phyloP scores from a whole-genome alignment of 2,113 vertebrate genomes.

The Tachysurus fulvidraco region DNA sequence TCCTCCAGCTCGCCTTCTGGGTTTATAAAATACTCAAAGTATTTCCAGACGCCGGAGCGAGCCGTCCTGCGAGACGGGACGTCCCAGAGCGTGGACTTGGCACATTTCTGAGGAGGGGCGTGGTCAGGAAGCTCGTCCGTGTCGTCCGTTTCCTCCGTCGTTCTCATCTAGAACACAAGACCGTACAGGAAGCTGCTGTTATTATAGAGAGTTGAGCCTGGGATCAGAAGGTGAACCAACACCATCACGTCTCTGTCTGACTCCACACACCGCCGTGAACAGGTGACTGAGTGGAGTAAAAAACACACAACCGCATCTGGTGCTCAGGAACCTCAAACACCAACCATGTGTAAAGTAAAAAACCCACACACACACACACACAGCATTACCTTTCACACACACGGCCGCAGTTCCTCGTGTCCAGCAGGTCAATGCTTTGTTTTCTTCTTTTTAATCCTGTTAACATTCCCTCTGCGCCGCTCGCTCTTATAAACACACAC shows the following conservation, averaged over 20 bases:
- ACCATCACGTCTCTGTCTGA: not conserved
- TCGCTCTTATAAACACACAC: not conserved
- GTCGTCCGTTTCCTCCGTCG: constrained; percentile 9
- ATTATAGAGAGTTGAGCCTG: not conserved
- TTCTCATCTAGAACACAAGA: not conserved
- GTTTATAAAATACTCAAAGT: constrained; percentile 43
- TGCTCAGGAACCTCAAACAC: not conserved
- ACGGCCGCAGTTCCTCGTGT: not conserved
- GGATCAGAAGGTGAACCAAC: not conserved
- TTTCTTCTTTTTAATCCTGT: not conserved
- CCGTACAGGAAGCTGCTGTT: not conserved
- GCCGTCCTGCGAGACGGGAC: not conserved
- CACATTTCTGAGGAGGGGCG: constrained; percentile 18
- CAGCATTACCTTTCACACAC: constrained; percentile 3
- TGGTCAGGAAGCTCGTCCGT: not conserved
- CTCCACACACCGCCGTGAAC: not conserved
- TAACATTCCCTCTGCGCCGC: not conserved
- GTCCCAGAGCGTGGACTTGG: not conserved
- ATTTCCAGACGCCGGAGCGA: constrained; percentile 24
- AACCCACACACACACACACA: not conserved
- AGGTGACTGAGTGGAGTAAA: not conserved
- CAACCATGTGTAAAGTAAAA: not conserved
- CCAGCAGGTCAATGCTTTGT: not conserved
- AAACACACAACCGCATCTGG: not conserved
- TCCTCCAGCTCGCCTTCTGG: constrained; percentile 33